Base-by-base conservation (phyloP, 2,888 invertebrate genomes). In the Hydrotaea cyrtoneurina region DNA sequence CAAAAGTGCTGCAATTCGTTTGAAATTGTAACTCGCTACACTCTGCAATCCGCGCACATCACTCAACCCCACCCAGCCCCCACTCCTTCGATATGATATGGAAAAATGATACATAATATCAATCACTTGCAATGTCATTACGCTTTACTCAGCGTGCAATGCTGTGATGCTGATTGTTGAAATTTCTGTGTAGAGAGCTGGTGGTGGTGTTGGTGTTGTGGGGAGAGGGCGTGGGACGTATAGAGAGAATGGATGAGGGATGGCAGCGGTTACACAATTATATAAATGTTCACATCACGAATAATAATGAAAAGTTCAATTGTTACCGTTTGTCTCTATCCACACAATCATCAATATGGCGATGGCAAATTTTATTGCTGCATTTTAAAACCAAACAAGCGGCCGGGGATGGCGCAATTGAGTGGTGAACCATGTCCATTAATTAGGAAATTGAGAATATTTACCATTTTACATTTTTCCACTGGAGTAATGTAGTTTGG, bases 1-100 rank as follows among this genome's bases (percentile, higher is more conserved):
- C 77, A 69, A 66, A 69, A 43, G 66, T 43, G 21, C 26, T 69
- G 23, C 53, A 57, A 77, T n/a, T 69, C 66, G 17, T 76, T 66
- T 66, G 31, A 76, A 66, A 64, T 21, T 50, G 26, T 53, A 59
- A 19, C 21, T 4, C 21, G 59, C 19, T 13, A 17, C 17, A 21
- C 31, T 36, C 21, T 10, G n/a, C n/a, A 11, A 10, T 15, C 11
- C 31, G 31, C 64, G 17, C 64, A n/a, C 17, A 11, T 1, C 17
- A 36, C 64, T 10, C n/a, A n/a, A n/a, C n/a, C n/a, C n/a, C n/a
- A n/a, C n/a, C n/a, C n/a, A n/a, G 4, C 17, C n/a, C 19, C 8
- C 36, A 15, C 59, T 17, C 39, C 39, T 1, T 64, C 15, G 59
- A n/a, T n/a, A 15, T 39, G 39, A 8, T 31, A 36, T n/a, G n/a